Percentiles rank a stretch among this genome's conserved stretches.
Evolutionary conservation across 2,113 vertebrate species (phyloP).

Genomic region (Peromyscus leucopus): DNA sequence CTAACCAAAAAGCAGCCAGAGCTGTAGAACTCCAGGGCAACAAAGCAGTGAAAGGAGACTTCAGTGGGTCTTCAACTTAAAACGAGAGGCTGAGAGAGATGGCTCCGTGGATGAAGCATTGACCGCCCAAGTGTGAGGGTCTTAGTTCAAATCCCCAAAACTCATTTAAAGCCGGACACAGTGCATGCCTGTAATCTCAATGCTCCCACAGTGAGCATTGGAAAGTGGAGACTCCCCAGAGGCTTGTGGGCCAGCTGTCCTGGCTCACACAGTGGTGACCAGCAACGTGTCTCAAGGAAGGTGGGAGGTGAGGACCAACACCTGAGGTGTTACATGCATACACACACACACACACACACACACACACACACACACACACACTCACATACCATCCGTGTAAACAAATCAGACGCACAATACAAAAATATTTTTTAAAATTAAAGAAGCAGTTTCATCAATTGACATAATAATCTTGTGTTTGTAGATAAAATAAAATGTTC

Average conservation of each 20-base stretch:
- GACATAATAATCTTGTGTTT: neutral
- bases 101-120: neutral
- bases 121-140: neutral
- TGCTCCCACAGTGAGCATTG: neutral
- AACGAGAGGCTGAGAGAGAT: neutral
- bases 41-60: neutral
- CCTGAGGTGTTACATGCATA: neutral
- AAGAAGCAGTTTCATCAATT: neutral
- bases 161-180: neutral
- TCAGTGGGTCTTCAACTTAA: too few species aligned
- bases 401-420: neutral
- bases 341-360: neutral
- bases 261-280: neutral
- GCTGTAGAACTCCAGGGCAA: neutral
- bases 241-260: neutral
- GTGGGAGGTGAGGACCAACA: neutral
- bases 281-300: neutral
- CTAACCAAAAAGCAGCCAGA: neutral
- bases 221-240: too few species aligned
- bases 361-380: neutral
- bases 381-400: too few species aligned
- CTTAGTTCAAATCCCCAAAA: neutral
- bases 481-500: neutral
- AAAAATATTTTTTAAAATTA: neutral
- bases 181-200: neutral